These are phyloP conservation scores for Carpatolechia fugitivella DNA, from an alignment of 2,888 invertebrate species.

Conservation along the genomic window DNA sequence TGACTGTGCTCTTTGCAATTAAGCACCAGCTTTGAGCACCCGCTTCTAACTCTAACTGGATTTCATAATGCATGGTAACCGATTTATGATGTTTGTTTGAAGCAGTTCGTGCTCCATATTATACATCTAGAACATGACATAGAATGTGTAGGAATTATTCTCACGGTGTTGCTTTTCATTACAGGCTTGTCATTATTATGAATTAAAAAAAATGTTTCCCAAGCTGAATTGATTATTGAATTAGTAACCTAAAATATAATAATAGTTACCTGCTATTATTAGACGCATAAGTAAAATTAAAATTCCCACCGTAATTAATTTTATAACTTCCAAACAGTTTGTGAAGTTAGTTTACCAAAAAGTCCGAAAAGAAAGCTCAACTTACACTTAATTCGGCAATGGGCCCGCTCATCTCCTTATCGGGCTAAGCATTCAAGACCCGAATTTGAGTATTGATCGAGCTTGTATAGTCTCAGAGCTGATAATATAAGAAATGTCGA, in stretches of 20 bases:
- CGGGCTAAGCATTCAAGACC: constrained; percentile 10
- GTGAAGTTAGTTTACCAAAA: not conserved
- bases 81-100: not conserved
- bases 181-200: too few species aligned
- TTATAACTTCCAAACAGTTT: too few species aligned
- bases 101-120: not conserved
- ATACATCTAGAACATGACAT: not conserved
- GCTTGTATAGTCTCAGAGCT: constrained; percentile 29
- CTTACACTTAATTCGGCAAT: not conserved
- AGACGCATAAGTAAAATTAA: too few species aligned
- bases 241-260: too few species aligned
- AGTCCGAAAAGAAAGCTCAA: not conserved
- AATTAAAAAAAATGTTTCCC: too few species aligned
- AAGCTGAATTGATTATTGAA: too few species aligned
- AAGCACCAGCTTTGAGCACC: constrained; percentile 51
- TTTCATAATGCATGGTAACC: constrained; percentile 46
- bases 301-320: too few species aligned
- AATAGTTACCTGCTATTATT: too few species aligned
- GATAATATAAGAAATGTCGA: constrained; percentile 46
- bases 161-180: too few species aligned
- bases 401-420: not conserved
- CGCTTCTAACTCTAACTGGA: constrained; percentile 41
- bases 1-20: constrained; percentile 73
- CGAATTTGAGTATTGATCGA: constrained; percentile 59
- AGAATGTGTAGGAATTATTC: too few species aligned